phyloP scores from a whole-genome alignment of 2,113 vertebrate genomes.

The Cinclus cinclus region DNA sequence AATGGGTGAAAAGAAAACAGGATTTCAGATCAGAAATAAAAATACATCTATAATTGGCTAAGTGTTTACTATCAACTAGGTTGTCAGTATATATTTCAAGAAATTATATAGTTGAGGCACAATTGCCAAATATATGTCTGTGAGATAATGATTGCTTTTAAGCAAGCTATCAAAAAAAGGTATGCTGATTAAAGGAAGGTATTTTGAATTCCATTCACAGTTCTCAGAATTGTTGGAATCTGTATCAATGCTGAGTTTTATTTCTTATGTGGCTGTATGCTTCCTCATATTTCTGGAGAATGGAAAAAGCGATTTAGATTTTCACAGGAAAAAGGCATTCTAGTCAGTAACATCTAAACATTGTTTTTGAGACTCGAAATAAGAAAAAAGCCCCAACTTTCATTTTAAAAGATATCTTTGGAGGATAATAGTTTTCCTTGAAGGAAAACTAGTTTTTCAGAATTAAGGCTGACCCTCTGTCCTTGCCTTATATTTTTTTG shows the following conservation, averaged over 20 bases:
- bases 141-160: not conserved
- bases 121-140: not conserved
- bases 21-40: not conserved
- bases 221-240: not conserved
- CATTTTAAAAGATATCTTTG: not conserved
- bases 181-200: not conserved
- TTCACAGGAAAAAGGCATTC: not conserved
- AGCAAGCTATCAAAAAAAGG: not conserved
- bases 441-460: not conserved
- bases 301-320: not conserved
- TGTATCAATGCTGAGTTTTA: not conserved
- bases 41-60: not conserved
- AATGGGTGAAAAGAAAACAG: not conserved
- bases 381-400: not conserved
- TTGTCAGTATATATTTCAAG: not conserved
- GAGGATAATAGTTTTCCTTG: not conserved
- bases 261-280: not conserved
- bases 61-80: not conserved
- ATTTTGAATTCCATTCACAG: not conserved
- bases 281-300: not conserved
- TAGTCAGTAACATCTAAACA: not conserved
- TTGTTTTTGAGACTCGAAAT: not conserved
- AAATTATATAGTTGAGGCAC: not conserved
- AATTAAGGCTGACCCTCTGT: not conserved
- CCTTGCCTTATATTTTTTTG: not conserved